Percentiles rank a stretch among this genome's conserved stretches.
Evolutionary conservation across 2,797 vertebrate genomes (phyloP).

Genomic region (Falco concolor): DNA sequence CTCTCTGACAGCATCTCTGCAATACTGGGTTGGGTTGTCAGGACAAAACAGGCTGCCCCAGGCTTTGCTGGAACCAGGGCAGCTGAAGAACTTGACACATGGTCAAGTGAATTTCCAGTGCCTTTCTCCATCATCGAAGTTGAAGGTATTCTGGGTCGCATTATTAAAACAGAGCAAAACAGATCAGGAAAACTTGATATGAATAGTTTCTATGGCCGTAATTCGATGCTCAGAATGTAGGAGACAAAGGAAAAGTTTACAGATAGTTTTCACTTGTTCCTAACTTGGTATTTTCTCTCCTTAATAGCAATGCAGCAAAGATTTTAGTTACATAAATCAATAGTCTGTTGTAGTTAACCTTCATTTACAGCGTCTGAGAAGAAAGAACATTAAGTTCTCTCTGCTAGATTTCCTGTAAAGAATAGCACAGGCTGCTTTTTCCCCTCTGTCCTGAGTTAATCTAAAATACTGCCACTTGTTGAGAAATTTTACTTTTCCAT

Average conservation of each 20-base stretch:
- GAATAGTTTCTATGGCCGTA: background rate
- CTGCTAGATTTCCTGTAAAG: background rate
- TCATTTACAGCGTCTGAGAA: background rate
- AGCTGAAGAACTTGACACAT: background rate
- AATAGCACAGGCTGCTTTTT: background rate
- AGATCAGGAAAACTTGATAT: background rate
- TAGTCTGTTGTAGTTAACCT: background rate
- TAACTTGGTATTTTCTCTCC: background rate
- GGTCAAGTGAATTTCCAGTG: background rate
- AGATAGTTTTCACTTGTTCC: background rate
- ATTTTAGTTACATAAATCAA: conserved; percentile 46
- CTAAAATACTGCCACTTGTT: background rate
- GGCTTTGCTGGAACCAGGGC: background rate
- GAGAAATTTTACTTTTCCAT: background rate
- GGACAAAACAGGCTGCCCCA: background rate
- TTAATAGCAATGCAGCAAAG: background rate
- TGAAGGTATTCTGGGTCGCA: background rate
- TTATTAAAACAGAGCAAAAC: background rate
- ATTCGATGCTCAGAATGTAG: background rate
- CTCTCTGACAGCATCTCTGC: background rate
- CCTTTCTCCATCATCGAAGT: background rate
- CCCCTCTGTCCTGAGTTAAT: background rate
- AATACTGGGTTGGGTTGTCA: background rate
- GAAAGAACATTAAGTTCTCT: conserved; percentile 42
- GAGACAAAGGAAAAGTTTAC: background rate